phyloP scores from a whole-genome alignment of 2,888 invertebrate species.

The Oligia latruncula region DNA sequence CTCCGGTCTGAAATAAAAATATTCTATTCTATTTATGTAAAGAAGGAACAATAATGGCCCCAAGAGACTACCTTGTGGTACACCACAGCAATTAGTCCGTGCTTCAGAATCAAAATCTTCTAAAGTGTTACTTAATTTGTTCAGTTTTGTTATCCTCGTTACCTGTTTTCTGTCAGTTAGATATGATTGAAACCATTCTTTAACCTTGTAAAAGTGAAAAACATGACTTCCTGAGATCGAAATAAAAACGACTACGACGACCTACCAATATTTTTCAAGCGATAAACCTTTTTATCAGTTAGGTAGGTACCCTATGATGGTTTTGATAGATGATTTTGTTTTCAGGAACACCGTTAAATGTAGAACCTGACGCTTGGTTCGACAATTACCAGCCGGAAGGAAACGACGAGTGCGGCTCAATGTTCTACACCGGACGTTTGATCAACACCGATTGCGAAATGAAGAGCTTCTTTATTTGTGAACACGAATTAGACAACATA shows the following conservation, averaged over 20 bases:
- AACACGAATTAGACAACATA: constrained; percentile 60
- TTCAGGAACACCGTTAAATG: constrained; percentile 11
- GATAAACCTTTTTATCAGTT: neutral
- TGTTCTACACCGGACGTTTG: constrained; percentile 79
- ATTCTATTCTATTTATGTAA: no score
- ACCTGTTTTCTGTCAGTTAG: no score
- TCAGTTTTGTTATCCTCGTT: no score
- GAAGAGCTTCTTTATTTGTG: constrained; percentile 81
- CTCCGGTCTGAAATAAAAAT: no score
- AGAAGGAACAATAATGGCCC: no score
- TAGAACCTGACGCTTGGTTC: constrained; percentile 75
- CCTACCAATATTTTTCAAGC: neutral
- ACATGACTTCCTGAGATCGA: neutral
- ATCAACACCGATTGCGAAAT: constrained; percentile 76
- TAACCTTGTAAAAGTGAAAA: neutral
- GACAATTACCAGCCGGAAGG: constrained; percentile 77
- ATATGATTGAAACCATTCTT: no score
- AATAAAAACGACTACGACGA: neutral
- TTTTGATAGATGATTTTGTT: neutral
- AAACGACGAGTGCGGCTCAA: constrained; percentile 68
- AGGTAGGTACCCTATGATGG: neutral
- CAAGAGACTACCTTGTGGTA: no score
- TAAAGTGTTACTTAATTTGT: no score
- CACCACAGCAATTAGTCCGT: no score
- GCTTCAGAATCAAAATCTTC: no score